A percentile compares a stretch with the other conserved stretches of the same genome.
Evolutionary conservation across 2,797 vertebrate genomes (phyloP).

Genomic region (Peromyscus melanophrys): DNA sequence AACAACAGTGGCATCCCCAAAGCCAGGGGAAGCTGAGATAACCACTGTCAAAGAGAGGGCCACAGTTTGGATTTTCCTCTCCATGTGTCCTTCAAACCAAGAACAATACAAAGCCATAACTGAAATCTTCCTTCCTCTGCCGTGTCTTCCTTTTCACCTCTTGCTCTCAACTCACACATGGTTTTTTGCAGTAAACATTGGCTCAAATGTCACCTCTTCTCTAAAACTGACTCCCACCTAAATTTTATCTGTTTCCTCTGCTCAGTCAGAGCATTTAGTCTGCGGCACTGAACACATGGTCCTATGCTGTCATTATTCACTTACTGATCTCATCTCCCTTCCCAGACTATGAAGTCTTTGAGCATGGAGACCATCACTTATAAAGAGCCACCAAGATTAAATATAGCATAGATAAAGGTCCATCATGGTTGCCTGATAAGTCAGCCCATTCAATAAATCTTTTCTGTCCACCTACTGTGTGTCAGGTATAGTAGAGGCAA

Average conservation of each 20-base stretch:
- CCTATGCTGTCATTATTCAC: not conserved
- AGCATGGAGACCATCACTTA: not conserved
- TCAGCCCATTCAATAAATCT: not conserved
- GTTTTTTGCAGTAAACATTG: not conserved
- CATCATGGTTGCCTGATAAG: not conserved
- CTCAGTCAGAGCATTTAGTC: not conserved
- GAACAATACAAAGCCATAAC: not conserved
- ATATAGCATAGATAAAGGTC: not conserved
- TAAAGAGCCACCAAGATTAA: not conserved
- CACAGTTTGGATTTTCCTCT: not conserved
- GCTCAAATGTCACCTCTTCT: slow-evolving; percentile 49
- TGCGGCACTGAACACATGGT: not conserved
- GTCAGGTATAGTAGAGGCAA: not conserved
- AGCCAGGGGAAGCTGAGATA: not conserved
- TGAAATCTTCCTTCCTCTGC: slow-evolving; percentile 32
- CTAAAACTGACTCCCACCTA: slow-evolving; percentile 23
- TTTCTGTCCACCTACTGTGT: not conserved
- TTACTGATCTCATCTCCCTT: not conserved
- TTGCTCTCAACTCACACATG: slow-evolving; percentile 9
- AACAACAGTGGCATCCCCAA: not conserved
- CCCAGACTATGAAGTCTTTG: not conserved
- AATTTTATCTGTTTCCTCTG: slow-evolving; percentile 38
- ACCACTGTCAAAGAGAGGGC: not conserved
- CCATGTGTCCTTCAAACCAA: slow-evolving; percentile 50
- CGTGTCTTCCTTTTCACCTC: not conserved